Conservation (phyloP, 2,113 vertebrate genomes). For the Hippocampus barbouri region DNA sequence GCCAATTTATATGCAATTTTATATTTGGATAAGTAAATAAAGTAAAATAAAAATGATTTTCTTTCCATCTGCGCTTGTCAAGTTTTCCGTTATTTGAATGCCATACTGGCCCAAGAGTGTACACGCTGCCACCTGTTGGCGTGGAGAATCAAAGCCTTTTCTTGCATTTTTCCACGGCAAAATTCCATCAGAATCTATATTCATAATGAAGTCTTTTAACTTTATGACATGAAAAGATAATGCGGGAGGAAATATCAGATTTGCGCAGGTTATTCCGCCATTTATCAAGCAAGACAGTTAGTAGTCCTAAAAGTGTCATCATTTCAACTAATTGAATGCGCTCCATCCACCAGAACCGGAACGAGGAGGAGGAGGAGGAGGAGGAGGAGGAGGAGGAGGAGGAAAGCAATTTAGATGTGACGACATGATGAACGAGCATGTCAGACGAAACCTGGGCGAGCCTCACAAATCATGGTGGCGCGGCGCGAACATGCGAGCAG, state of each 20-base stretch:
- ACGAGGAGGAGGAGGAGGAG: no score
- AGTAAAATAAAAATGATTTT: neutral
- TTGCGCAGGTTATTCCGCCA: neutral
- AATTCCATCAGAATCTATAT: neutral
- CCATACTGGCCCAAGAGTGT: neutral
- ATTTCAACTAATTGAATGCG: neutral
- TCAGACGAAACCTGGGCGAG: neutral
- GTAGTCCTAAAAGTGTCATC: neutral
- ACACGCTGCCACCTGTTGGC: neutral
- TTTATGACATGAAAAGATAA: neutral
- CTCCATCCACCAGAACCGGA: neutral
- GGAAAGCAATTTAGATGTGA: neutral
- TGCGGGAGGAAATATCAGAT: neutral
- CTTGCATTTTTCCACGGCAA: neutral
- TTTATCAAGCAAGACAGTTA: neutral
- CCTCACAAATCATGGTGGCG: slow-evolving; percentile 3
- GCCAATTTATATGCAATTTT: no score
- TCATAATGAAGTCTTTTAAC: neutral
- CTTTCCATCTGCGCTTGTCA: neutral
- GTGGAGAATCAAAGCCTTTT: neutral
- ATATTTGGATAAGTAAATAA: no score
- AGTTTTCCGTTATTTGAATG: neutral
- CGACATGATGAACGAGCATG: neutral
- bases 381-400: no score
- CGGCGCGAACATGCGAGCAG: neutral